phyloP scores from a whole-genome alignment of 2,888 invertebrate genomes.

The Megaustenia siamemsis region DNA sequence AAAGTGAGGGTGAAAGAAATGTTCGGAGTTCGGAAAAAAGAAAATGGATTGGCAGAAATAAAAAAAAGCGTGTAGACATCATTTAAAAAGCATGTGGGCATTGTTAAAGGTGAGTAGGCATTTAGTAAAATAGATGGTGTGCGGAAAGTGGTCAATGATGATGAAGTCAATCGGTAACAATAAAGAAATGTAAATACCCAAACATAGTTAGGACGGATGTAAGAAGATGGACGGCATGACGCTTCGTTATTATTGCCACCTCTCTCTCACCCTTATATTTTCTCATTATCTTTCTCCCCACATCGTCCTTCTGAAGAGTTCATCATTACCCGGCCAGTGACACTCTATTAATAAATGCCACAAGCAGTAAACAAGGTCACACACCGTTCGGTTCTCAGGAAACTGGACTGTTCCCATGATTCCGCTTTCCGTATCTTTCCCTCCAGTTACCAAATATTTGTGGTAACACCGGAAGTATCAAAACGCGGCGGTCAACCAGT shows the following conservation, averaged over 20 bases:
- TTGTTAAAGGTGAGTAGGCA: too few species aligned
- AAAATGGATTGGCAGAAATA: too few species aligned
- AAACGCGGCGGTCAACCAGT: conserved; percentile 14
- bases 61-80: too few species aligned
- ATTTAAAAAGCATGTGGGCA: too few species aligned
- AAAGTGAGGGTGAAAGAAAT: not conserved
- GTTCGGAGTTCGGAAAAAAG: too few species aligned
- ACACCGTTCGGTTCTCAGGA: not conserved
- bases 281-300: conserved; percentile 33
- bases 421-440: conserved; percentile 17
- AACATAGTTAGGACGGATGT: too few species aligned
- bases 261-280: conserved; percentile 12
- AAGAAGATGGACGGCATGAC: too few species aligned
- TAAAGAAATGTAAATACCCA: not conserved
- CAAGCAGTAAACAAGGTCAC: too few species aligned
- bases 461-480: conserved; percentile 17
- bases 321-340: not conserved
- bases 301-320: too few species aligned
- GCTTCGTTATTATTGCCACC: not conserved
- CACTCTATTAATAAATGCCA: not conserved
- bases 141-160: too few species aligned
- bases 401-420: not conserved
- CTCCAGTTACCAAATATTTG: conserved; percentile 32
- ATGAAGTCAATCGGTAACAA: too few species aligned
- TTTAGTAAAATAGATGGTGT: too few species aligned